These are phyloP conservation scores for Drosophila parthenogenetica DNA, from an alignment of 2,888 invertebrate genomes.

Conservation along the genomic window DNA sequence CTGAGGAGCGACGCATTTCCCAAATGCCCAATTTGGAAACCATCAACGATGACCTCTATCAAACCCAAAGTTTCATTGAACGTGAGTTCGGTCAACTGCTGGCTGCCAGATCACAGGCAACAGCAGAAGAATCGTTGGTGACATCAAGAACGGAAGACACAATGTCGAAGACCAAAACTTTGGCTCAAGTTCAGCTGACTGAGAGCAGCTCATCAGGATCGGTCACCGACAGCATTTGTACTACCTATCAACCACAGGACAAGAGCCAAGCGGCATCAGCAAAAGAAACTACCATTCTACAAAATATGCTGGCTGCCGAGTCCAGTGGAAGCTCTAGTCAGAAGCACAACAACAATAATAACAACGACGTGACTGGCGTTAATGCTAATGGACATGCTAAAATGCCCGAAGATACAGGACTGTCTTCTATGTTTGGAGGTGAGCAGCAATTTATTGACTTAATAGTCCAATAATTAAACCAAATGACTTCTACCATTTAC, in stretches of 20 bases:
- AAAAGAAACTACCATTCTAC: slow-evolving; percentile 34
- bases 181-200: slow-evolving; percentile 85
- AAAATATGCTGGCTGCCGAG: slow-evolving; percentile 43
- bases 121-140: not conserved
- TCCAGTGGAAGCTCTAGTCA: slow-evolving; percentile 20
- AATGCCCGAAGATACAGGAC: slow-evolving; percentile 69
- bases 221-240: slow-evolving; percentile 87
- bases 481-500: not conserved
- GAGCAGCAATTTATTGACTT: slow-evolving; percentile 35
- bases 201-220: slow-evolving; percentile 89
- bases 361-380: slow-evolving; percentile 8
- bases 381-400: slow-evolving; percentile 36
- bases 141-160: slow-evolving; percentile 17
- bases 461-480: too few relatives aligned
- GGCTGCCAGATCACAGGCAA: slow-evolving; percentile 7
- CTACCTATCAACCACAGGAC: slow-evolving; percentile 86
- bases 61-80: slow-evolving; percentile 70
- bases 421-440: slow-evolving; percentile 86
- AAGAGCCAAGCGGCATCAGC: slow-evolving; percentile 17
- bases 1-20: slow-evolving; percentile 86
- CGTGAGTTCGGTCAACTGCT: slow-evolving; percentile 62
- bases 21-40: slow-evolving; percentile 85
- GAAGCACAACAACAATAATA: slow-evolving; percentile 28
- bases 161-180: slow-evolving; percentile 38
- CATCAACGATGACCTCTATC: slow-evolving; percentile 83